A percentile compares a stretch with the other conserved stretches of the same genome.
Evolutionary conservation across 2,113 vertebrate species (phyloP).

Genomic region (Dunckerocampus dactyliophorus): DNA sequence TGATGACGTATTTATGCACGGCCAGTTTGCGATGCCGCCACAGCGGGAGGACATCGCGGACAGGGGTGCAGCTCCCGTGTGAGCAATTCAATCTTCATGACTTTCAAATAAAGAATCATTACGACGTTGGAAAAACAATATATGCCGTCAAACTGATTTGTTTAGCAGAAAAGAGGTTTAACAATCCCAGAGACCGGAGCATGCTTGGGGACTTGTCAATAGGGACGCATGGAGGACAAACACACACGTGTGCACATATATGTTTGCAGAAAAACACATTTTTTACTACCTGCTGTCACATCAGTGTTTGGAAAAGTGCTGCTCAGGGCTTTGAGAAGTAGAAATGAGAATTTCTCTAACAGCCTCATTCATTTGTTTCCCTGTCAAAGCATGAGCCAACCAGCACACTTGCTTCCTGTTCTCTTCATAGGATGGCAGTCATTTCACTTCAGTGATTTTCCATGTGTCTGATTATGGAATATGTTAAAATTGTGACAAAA

Average conservation of each 20-base stretch:
- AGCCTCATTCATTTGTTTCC: conserved; percentile 39
- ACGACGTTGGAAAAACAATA: conserved; percentile 51
- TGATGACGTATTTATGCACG: conserved; percentile 64
- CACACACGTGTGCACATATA: conserved; percentile 4
- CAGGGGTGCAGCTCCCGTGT: conserved; percentile 24
- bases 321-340: conserved; percentile 38
- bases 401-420: conserved; percentile 33
- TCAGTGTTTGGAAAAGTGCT: conserved; percentile 44
- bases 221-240: not conserved
- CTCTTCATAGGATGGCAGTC: conserved; percentile 10
- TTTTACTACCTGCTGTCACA: conserved; percentile 35
- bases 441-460: not conserved
- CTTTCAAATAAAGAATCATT: conserved; percentile 58
- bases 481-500: not conserved
- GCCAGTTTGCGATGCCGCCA: conserved; percentile 41
- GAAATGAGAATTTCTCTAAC: conserved; percentile 55
- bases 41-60: conserved; percentile 23
- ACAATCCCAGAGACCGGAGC: conserved; percentile 55
- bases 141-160: conserved; percentile 43
- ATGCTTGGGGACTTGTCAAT: conserved; percentile 42
- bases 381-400: conserved; percentile 48
- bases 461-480: not conserved
- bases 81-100: conserved; percentile 54
- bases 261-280: conserved; percentile 31
- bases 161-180: conserved; percentile 59